phyloP scores from a whole-genome alignment of 2,797 vertebrate species.

The Basileuterus tristriatus region DNA sequence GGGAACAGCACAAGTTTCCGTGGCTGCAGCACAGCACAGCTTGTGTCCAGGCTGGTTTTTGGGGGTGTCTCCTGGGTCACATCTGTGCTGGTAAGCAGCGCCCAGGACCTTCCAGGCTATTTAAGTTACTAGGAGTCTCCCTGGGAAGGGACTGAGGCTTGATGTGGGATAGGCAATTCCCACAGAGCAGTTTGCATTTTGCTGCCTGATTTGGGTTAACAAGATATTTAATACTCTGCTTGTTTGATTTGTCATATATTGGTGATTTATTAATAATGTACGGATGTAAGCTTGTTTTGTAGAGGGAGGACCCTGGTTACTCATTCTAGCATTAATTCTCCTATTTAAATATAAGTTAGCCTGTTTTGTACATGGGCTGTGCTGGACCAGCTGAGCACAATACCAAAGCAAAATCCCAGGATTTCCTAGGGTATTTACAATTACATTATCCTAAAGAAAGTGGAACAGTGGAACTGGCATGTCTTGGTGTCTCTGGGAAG shows the following conservation, averaged over 20 bases:
- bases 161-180: not conserved
- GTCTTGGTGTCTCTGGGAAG: not conserved
- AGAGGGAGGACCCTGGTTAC: no score
- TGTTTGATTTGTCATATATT: no score
- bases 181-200: not conserved
- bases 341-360: no score
- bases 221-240: no score
- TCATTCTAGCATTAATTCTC: no score
- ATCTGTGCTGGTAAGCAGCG: rapidly evolving
- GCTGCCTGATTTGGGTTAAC: not conserved
- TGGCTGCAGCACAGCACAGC: rapidly evolving
- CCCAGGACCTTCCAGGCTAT: not conserved
- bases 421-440: not conserved
- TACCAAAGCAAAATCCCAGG: not conserved
- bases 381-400: not conserved
- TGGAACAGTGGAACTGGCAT: not conserved
- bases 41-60: not conserved
- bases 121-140: not conserved
- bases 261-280: no score
- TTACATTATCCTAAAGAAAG: not conserved
- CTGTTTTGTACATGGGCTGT: not conserved
- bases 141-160: not conserved
- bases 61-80: not conserved
- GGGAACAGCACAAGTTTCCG: not conserved
- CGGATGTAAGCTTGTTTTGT: no score